Percentiles rank a stretch among this genome's conserved stretches.
Conservation (phyloP, 2,113 vertebrate species). For the Bungarus multicinctus region DNA sequence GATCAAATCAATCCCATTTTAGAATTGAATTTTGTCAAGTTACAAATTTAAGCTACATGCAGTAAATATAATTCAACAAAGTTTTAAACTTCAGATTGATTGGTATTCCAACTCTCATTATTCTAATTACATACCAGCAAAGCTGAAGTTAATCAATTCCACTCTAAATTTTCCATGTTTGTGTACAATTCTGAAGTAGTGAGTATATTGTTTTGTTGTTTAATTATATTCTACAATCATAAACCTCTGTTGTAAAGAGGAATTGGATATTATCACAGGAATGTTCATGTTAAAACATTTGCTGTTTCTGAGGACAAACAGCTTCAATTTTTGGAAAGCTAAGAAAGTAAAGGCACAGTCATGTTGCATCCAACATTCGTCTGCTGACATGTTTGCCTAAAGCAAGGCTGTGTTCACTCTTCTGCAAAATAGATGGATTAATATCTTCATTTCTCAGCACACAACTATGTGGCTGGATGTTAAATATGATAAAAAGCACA, state of each 20-base stretch:
- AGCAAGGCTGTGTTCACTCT: conserved; percentile 46
- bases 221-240: background rate
- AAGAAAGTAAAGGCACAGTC: conserved; percentile 28
- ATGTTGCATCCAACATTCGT: conserved; percentile 47
- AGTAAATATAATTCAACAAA: background rate
- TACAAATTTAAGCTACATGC: background rate
- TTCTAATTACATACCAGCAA: background rate
- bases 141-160: background rate
- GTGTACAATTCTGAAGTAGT: background rate
- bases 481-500: conserved; percentile 20
- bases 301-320: background rate
- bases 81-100: background rate
- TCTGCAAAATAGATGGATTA: conserved; percentile 45
- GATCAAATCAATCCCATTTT: background rate
- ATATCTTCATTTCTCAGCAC: conserved; percentile 47
- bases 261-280: background rate
- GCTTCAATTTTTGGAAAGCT: background rate
- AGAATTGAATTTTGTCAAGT: accelerated
- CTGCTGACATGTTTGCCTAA: conserved; percentile 54
- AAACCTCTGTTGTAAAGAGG: background rate
- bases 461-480: conserved; percentile 49
- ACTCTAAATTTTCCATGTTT: background rate
- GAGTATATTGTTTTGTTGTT: background rate
- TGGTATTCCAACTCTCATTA: background rate
- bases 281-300: background rate